These are phyloP conservation scores for Brachystomella parvula DNA, from an alignment of 1,140 invertebrate genomes.

Conservation along the genomic window DNA sequence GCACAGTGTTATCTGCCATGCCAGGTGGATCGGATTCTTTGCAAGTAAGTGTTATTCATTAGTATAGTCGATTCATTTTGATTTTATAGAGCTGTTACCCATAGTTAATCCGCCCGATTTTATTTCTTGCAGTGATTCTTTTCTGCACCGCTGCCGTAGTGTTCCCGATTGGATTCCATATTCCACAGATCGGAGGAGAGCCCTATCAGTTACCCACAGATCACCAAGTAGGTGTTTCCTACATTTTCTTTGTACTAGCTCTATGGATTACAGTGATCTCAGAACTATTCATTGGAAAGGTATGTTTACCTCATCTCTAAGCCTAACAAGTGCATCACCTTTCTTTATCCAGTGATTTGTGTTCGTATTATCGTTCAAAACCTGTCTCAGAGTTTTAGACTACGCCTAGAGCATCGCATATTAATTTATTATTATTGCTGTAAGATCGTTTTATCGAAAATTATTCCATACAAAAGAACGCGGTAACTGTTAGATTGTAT, in stretches of 20 bases:
- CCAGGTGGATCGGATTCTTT: conserved; percentile 88
- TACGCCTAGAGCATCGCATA: too few relatives aligned
- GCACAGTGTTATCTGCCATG: conserved; percentile 79
- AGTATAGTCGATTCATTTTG: neutral
- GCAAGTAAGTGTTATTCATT: conserved; percentile 59
- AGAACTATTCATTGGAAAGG: conserved; percentile 94
- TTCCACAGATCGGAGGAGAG: conserved; percentile 89
- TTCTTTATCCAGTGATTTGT: conserved; percentile 8
- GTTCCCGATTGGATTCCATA: conserved; percentile 91
- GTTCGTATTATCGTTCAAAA: too few relatives aligned
- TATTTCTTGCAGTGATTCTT: conserved; percentile 64
- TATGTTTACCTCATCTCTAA: conserved; percentile 89
- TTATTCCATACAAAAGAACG: too few relatives aligned
- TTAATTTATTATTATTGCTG: too few relatives aligned
- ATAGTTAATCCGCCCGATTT: neutral
- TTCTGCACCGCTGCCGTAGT: conserved; percentile 91
- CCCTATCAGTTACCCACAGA: conserved; percentile 91
- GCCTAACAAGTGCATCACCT: neutral
- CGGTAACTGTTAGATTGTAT: too few relatives aligned
- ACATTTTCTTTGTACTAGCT: conserved; percentile 88
- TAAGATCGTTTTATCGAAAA: too few relatives aligned
- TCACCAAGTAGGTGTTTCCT: conserved; percentile 78
- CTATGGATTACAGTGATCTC: conserved; percentile 94
- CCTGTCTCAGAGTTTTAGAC: too few relatives aligned
- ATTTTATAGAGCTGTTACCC: neutral